Evolutionary conservation across 2,113 vertebrate species (phyloP).

Genomic region (Coptodon rendalli): DNA sequence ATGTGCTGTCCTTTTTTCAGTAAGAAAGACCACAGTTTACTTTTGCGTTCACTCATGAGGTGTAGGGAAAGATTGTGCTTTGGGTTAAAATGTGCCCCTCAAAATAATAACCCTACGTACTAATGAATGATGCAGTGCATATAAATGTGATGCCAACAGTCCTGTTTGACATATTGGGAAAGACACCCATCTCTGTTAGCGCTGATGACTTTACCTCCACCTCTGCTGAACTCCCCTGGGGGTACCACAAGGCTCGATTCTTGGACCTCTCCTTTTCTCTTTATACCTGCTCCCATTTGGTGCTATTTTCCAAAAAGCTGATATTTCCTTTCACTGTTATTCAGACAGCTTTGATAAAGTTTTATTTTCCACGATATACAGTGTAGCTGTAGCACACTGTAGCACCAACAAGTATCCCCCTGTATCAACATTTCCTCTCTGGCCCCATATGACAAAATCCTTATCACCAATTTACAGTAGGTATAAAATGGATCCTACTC

Average conservation of each 20-base stretch:
- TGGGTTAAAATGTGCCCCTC: not conserved
- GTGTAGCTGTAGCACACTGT: no score
- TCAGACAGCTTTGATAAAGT: no score
- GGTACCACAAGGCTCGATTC: not conserved
- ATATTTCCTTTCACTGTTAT: no score
- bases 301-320: not conserved
- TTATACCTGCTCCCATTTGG: not conserved
- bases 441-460: not conserved
- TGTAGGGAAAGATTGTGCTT: not conserved
- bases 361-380: no score
- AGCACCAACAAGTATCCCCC: no score
- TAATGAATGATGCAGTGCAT: not conserved
- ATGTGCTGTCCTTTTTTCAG: not conserved
- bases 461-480: not conserved
- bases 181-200: not conserved
- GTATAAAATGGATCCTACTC: not conserved
- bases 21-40: not conserved
- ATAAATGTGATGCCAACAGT: not conserved
- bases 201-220: not conserved
- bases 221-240: not conserved
- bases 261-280: not conserved
- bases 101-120: not conserved
- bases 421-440: no score
- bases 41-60: not conserved
- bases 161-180: not conserved